Conservation (phyloP, 2,113 vertebrate species). For the Mormoops blainvillei region DNA sequence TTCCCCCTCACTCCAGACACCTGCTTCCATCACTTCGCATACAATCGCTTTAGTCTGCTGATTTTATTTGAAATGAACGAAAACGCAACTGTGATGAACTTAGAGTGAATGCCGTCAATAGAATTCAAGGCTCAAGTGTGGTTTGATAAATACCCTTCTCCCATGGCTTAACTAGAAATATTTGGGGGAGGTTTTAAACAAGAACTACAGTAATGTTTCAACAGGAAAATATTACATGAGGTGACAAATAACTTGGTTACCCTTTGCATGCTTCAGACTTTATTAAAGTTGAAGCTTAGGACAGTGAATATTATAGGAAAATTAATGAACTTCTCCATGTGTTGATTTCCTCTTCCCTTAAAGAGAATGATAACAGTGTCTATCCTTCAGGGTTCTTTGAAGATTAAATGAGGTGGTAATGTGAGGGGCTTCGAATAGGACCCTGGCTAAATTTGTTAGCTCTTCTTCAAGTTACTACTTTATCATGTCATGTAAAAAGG, state of each 20-base stretch:
- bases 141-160: background rate
- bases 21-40: conserved; percentile 61
- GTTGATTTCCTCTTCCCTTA: background rate
- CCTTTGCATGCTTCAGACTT: background rate
- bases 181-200: background rate
- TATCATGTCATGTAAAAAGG: background rate
- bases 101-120: conserved; percentile 63
- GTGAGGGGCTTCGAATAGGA: background rate
- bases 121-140: conserved; percentile 42
- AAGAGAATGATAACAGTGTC: background rate
- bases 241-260: background rate
- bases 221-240: background rate
- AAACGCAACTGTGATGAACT: conserved; percentile 53
- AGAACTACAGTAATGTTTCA: background rate
- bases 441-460: background rate
- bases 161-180: background rate
- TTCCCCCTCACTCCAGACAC: conserved; percentile 58
- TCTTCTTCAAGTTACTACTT: background rate
- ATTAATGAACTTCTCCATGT: background rate
- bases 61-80: conserved; percentile 65
- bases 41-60: conserved; percentile 67
- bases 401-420: background rate
- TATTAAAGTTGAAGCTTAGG: rapidly evolving
- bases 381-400: background rate
- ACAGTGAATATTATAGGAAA: rapidly evolving